phyloP scores from a whole-genome alignment of 1,140 invertebrate genomes.

The Pseudomyrmex sp. region DNA sequence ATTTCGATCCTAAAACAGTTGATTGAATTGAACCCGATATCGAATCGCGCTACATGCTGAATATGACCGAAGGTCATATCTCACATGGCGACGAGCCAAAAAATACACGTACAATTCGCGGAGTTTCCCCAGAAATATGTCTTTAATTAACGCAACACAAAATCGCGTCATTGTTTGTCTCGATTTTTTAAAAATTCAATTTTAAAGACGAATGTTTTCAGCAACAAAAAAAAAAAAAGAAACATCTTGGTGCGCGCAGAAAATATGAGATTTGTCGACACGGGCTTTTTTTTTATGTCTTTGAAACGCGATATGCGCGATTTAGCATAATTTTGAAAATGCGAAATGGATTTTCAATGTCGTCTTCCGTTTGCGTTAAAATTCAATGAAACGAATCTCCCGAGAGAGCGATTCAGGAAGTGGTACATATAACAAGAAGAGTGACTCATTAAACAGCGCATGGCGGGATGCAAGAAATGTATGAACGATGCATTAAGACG shows the following conservation, averaged over 20 bases:
- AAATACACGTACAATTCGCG: conserved; percentile 27
- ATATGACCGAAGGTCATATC: conserved; percentile 55
- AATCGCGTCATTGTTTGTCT: background rate
- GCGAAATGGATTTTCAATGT: background rate
- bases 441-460: conserved; percentile 46
- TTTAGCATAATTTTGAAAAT: too few species aligned
- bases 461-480: background rate
- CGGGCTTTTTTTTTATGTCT: too few species aligned
- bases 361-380: conserved; percentile 1
- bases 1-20: background rate
- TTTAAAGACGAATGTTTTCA: background rate
- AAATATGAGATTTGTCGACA: too few species aligned
- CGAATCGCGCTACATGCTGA: conserved; percentile 34
- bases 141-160: too few species aligned
- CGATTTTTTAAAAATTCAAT: background rate
- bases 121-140: conserved; percentile 1
- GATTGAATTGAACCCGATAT: conserved; percentile 14
- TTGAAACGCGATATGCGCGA: too few species aligned
- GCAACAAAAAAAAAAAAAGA: too few species aligned
- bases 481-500: background rate
- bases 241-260: too few species aligned
- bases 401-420: background rate
- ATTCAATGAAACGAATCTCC: background rate
- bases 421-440: conserved; percentile 18
- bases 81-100: conserved; percentile 31